Conservation (phyloP, 2,797 vertebrate species). For the Chrosomus eos region DNA sequence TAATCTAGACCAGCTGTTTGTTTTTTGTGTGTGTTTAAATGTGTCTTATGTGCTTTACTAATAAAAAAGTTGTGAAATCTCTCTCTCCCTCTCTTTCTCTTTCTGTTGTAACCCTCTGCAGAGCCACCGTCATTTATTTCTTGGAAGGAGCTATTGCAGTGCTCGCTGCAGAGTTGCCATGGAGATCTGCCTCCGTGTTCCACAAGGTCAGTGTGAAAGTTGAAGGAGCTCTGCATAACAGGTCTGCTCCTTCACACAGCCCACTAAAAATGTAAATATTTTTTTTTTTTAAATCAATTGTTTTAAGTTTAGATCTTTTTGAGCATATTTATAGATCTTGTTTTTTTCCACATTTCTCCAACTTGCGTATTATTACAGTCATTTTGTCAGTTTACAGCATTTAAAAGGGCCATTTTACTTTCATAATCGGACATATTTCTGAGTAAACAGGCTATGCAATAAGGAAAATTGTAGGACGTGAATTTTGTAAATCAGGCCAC, state of each 20-base stretch:
- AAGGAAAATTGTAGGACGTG: neutral
- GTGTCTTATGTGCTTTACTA: constrained; percentile 1
- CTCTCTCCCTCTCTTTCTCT: constrained; percentile 19
- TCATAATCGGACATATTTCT: neutral
- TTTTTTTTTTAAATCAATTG: neutral
- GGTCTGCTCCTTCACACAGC: constrained; percentile 42
- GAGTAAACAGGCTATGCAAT: neutral
- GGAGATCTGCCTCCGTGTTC: constrained; percentile 73
- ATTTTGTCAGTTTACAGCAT: neutral
- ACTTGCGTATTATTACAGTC: neutral
- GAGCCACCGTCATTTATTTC: constrained; percentile 59
- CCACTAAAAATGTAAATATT: constrained; percentile 3
- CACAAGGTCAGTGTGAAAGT: constrained; percentile 70
- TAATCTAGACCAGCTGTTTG: constrained; percentile 40
- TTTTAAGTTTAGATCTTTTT: neutral
- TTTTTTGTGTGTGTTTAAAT: constrained; percentile 43
- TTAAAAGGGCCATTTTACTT: neutral
- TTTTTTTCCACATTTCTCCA: neutral
- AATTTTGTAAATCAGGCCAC: neutral
- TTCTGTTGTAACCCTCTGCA: constrained; percentile 50
- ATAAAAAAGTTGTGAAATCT: constrained; percentile 26
- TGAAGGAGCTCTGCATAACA: constrained; percentile 62
- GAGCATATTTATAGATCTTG: neutral
- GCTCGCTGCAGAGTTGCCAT: constrained; percentile 75
- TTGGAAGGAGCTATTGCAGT: constrained; percentile 64